Base-by-base conservation (phyloP, 2,888 invertebrate genomes). In the Ormyrus thymus region DNA sequence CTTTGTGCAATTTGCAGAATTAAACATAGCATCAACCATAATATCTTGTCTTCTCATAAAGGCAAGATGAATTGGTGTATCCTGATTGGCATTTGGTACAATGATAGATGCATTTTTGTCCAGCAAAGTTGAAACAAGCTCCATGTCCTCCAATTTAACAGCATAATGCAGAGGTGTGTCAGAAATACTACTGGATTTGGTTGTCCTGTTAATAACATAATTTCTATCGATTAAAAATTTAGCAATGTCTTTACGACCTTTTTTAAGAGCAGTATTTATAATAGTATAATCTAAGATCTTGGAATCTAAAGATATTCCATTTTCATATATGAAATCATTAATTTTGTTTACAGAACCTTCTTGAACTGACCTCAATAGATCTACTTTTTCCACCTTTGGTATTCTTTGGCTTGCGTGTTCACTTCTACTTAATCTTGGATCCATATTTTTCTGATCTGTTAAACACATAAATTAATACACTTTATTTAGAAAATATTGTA, bases 91-190 rank as follows among this genome's bases (percentile, higher is more conserved):
- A 64, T 76, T 62, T 6, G 6, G 8, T 7, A 3, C 56, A 3
- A 10, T 4, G 9, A 76, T n/a, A 5, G 76, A 76, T 48, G 69
- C 76, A 7, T 61, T 61, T 62, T 15, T 53, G 9, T 15, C 13
- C 11, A 76, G 10, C 15, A 76, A 58, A 8, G 8, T 53, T 6
- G 11, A 9, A 15, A 76, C 13, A 6, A 76, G 15, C 13, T 76
- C 69, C 11, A 46, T 15, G 29, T 68, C 61, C 0, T 15, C 55
- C 9, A 68, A 3, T 4, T 29, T 61, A 2, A 69, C 61, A 29
- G 76, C 76, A 55, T 68, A 48, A 48, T 76, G 76, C 1, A 76
- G 50, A n/a, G 69, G 76, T 15, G 76, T 76, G 11, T 55, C 48
- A 10, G n/a, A 8, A 8, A 46, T 69, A 0, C 5, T 53, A 6